Evolutionary conservation across 2,888 invertebrate species (phyloP), one percentile per base, ranked within the genome.

Genomic region (Thymelicus lineola): DNA sequence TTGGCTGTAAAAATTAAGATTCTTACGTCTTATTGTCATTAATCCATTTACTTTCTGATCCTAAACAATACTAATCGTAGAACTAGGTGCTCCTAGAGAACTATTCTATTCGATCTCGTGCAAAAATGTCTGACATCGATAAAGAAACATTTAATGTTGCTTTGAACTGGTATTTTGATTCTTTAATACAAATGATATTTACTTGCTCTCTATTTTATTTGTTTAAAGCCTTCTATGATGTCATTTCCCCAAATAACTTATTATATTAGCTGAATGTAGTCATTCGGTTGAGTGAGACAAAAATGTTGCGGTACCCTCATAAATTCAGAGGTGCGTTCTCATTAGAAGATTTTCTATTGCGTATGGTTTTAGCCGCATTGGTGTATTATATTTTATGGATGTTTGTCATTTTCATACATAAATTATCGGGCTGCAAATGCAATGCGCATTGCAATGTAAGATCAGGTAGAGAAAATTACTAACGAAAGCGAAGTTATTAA

Each of bases 191-290:
- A 71, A 74, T 85, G 1, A 7, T 86, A 5, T 87, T 88, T 71
- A 87, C 88, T 3, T 85, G 78, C 75, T 78, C 82, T 0, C 76
- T 89, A 20, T 84, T 88, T 75, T 86, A 85, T 76, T 77, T 88
- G 63, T 83, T 87, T 10, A 88, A 88, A 75, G 73, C 75, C 1
- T 86, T 86, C 69, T 86, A 83, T 68, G 87, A 87, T 66, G 74
- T 83, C 20, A 78, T 88, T 66, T 81, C 80, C 61, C 83, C 86
- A 38, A 82, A 55, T 7, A 35, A 55, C 10, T 55, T 55, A 14
- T 28, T 55, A 17, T 20, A 20, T 20, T 53, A 53, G 12, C 4
- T 60, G 45, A 60, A 50, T 7, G 12, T 15, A 9, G 17, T 12
- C 6, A 9, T 42, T 12, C 6, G 12, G 36, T 28, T 17, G 1